phyloP scores from a whole-genome alignment of 2,797 vertebrate species.

The Parauchenoglanis punctatus region DNA sequence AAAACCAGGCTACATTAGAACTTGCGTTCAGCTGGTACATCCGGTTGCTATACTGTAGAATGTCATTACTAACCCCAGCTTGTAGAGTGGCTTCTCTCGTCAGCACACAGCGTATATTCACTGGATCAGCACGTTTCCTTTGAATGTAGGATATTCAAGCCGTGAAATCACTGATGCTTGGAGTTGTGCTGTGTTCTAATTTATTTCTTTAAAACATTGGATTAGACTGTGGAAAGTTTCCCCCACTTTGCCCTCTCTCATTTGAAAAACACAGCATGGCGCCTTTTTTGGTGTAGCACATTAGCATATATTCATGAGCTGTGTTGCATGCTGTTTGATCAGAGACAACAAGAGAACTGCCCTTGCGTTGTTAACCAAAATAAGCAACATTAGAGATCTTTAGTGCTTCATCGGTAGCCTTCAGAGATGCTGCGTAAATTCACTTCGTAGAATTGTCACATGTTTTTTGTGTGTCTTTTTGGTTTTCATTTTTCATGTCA shows the following conservation, averaged over 20 bases:
- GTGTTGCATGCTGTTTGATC: slow-evolving; percentile 55
- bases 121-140: slow-evolving; percentile 24
- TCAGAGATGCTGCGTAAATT: slow-evolving; percentile 11
- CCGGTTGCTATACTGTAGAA: slow-evolving; percentile 31
- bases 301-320: slow-evolving; percentile 52
- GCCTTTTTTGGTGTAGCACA: slow-evolving; percentile 35
- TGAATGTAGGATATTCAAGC: slow-evolving; percentile 22
- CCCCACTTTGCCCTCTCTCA: slow-evolving; percentile 23
- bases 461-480: slow-evolving; percentile 1
- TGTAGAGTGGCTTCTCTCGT: slow-evolving; percentile 51
- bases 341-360: slow-evolving; percentile 53
- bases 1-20: not conserved
- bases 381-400: slow-evolving; percentile 49
- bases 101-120: slow-evolving; percentile 37
- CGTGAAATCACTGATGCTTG: not conserved
- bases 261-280: slow-evolving; percentile 54
- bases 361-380: slow-evolving; percentile 53
- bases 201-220: slow-evolving; percentile 14
- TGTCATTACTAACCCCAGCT: slow-evolving; percentile 56
- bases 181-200: slow-evolving; percentile 19
- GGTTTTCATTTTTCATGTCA: not conserved
- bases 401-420: slow-evolving; percentile 27
- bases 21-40: slow-evolving; percentile 9
- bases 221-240: slow-evolving; percentile 25
- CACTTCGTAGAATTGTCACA: not conserved